These are phyloP conservation scores for Drosophila lini DNA, from an alignment of 1,140 invertebrate species.

Conservation along the genomic window DNA sequence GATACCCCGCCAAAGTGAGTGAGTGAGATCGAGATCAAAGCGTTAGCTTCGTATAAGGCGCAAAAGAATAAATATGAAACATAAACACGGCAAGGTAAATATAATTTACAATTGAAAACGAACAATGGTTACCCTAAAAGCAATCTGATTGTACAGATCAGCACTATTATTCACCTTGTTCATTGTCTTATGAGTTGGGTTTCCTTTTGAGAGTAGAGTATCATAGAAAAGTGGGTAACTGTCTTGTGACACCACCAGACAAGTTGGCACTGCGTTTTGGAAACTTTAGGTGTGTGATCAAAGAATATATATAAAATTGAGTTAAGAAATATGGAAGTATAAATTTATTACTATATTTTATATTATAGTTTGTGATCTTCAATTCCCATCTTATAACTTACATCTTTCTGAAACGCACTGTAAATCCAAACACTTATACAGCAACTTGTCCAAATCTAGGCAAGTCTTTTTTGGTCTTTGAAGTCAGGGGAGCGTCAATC, in stretches of 20 bases:
- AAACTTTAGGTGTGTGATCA: not conserved
- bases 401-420: constrained; percentile 4
- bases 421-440: constrained; percentile 15
- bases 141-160: constrained; percentile 3
- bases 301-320: not conserved
- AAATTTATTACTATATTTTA: too few species aligned
- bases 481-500: constrained; percentile 38
- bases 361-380: too few species aligned
- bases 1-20: constrained; percentile 24
- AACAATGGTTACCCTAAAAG: constrained; percentile 22
- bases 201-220: constrained; percentile 1
- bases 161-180: constrained; percentile 2
- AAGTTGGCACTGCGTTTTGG: not conserved
- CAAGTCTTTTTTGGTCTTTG: constrained; percentile 47
- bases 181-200: constrained; percentile 4
- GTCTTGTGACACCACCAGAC: constrained; percentile 3
- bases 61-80: constrained; percentile 20
- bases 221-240: not conserved
- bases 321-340: not conserved
- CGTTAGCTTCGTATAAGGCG: constrained; percentile 22
- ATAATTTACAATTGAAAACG: not conserved
- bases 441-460: constrained; percentile 40
- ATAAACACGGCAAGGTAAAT: constrained; percentile 19
- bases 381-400: not conserved
- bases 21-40: constrained; percentile 31